Percentiles rank a stretch among this genome's conserved stretches.
These are phyloP conservation scores for Lasioglossum pauxillum DNA, from an alignment of 2,888 invertebrate genomes.

Conservation along the genomic window DNA sequence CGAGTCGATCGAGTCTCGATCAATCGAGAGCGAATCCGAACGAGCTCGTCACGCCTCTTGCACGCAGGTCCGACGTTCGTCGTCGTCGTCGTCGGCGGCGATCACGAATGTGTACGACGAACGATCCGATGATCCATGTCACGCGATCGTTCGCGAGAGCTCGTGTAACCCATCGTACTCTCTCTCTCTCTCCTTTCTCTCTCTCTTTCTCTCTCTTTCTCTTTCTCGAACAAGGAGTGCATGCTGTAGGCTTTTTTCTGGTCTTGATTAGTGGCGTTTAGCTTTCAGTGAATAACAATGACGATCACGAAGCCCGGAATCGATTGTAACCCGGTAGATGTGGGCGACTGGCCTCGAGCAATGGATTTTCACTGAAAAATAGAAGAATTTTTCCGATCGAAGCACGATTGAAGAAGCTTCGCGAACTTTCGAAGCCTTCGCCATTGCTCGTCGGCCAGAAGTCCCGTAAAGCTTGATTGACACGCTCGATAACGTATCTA, in stretches of 20 bases:
- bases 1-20: background rate
- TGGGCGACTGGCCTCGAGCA: slow-evolving; percentile 26
- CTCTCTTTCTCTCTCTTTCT: background rate
- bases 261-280: slow-evolving; percentile 65
- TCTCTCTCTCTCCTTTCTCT: background rate
- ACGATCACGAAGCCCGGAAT: slow-evolving; percentile 44
- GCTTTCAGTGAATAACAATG: slow-evolving; percentile 57
- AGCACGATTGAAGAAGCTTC: background rate
- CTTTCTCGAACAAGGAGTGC: slow-evolving; percentile 44
- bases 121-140: background rate
- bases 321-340: slow-evolving; percentile 58
- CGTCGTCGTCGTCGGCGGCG: background rate
- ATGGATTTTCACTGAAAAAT: background rate
- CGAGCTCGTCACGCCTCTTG: background rate
- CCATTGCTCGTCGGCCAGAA: slow-evolving; percentile 24
- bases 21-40: background rate
- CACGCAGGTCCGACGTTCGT: background rate
- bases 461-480: slow-evolving; percentile 49
- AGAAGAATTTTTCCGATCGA: background rate
- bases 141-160: slow-evolving; percentile 1
- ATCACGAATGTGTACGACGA: background rate
- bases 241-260: slow-evolving; percentile 67
- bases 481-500: slow-evolving; percentile 54
- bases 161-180: background rate
- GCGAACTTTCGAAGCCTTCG: background rate